Base-by-base conservation (phyloP, 2,888 invertebrate species). In the Mantis religiosa region DNA sequence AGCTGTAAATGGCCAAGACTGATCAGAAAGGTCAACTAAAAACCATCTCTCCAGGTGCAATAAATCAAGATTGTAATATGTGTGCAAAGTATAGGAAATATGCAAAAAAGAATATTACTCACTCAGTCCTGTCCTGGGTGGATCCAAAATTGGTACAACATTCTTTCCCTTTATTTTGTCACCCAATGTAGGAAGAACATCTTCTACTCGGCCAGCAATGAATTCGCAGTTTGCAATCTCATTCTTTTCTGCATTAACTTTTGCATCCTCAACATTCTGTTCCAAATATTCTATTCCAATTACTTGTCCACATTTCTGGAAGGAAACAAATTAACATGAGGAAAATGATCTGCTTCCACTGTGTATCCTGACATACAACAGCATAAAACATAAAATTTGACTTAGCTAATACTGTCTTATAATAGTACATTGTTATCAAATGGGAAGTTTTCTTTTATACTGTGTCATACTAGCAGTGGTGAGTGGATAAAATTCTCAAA, bases 71-170 rank as follows among this genome's bases (percentile, higher is more conserved):
- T 34, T 34, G 7, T 34, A 34, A 30, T 30, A 2, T 2, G 4
- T 30, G 2, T n/a, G n/a, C n/a, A n/a, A n/a, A n/a, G n/a, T n/a
- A n/a, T n/a, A n/a, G n/a, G n/a, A n/a, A n/a, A n/a, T 7, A 34
- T 34, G 34, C 85, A 86, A 28, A 15, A 41, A 27, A 82, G 28
- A 82, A 83, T 83, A 81, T 83, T 30, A 92, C 92, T 91, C 91
- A 92, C 93, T 92, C 27, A 94, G 92, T 27, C 96, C 96, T 87
- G 94, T 94, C 89, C 95, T 92, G 1, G 95, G 95, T 41, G 96
- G 96, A 92, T 96, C 96, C 25, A 96, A 93, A 25, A 96, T 93
- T 20, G 95, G 95, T 2, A 95, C 93, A 3, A 93, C 91, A 28
- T 92, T 91, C 82, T 91, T 91, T 7, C 91, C 91, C 71, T 92